Base-by-base conservation (phyloP, 2,113 vertebrate species). In the Sinocyclocheilus rhinocerous region DNA sequence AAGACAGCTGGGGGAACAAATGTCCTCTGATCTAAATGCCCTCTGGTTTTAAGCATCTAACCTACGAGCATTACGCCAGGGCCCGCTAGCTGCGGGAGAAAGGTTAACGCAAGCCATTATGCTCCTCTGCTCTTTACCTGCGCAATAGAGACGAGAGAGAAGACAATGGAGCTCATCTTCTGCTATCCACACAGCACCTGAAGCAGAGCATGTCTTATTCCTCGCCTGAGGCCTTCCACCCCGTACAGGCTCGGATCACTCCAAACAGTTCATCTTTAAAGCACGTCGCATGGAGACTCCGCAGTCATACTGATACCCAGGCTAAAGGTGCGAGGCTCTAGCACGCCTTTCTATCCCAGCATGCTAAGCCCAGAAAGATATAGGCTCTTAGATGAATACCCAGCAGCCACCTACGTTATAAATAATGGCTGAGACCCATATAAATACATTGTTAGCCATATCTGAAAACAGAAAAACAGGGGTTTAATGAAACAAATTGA, bases 191-290 rank as follows among this genome's bases (percentile, higher is more conserved):
- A 81, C 36, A 65, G 83, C 76, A 85, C 89, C 89, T 80, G 80
- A 87, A 90, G 86, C 87, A 86, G 78, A 88, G 59, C 69, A 85
- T 73, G 84, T 85, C 76, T 84, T 89, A 91, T 94, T 92, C 92
- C 91, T 95, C 89, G 93, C 95, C 94, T 87, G 90, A 89, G 93
- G 94, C 93, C 94, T 91, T 85, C 91, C 94, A 92, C 81, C 79
- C 84, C 55, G 29, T 82, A 90, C 91, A 93, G 90, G 89, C 91
- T 91, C 90, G 93, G 93, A 94, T 95, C 93, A 94, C 92, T 93
- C 90, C 85, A 88, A 91, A 91, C 92, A 91, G 93, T 93, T 94
- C 92, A 91, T 91, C 93, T 93, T 90, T 92, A 93, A 94, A 94
- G 93, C 92, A 92, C 69, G 82, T 91, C 92, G 93, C 91, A 93